These are phyloP conservation scores for Centroberyx gerrardi DNA, from an alignment of 2,797 vertebrate genomes.

Conservation along the genomic window DNA sequence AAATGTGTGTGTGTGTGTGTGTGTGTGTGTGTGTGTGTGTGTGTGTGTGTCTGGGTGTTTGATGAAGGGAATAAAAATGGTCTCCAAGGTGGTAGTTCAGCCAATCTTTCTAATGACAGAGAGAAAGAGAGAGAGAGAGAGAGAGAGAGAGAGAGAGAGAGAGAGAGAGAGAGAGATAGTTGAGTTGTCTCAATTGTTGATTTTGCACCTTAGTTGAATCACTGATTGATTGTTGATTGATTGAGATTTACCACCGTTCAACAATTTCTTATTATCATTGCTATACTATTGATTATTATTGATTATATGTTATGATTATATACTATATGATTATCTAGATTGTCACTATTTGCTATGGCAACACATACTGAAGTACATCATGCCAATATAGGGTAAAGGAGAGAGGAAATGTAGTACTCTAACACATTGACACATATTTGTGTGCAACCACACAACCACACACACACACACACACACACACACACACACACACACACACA, in stretches of 20 bases:
- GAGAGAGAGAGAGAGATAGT: not conserved
- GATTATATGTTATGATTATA: too few relatives aligned
- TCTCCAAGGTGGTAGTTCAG: conserved; percentile 3
- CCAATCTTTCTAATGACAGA: not conserved
- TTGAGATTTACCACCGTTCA: too few relatives aligned
- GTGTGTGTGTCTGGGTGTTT: conserved; percentile 15
- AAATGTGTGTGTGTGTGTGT: not conserved
- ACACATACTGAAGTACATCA: not conserved
- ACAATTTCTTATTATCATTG: too few relatives aligned
- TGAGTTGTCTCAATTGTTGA: not conserved
- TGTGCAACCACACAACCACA: not conserved
- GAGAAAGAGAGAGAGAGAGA: not conserved
- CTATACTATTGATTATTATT: too few relatives aligned
- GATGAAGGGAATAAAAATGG: not conserved
- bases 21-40: conserved; percentile 10
- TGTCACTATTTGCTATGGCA: not conserved
- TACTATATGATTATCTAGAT: not conserved
- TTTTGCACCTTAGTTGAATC: too few relatives aligned
- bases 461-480: conserved; percentile 10
- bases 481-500: not conserved
- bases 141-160: not conserved
- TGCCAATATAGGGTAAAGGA: not conserved
- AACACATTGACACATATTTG: not conserved
- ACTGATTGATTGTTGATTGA: too few relatives aligned
- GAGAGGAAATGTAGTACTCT: too few relatives aligned